Evolutionary conservation across 2,113 vertebrate genomes (phyloP).

Genomic region (Sakesphorus luctuosus): DNA sequence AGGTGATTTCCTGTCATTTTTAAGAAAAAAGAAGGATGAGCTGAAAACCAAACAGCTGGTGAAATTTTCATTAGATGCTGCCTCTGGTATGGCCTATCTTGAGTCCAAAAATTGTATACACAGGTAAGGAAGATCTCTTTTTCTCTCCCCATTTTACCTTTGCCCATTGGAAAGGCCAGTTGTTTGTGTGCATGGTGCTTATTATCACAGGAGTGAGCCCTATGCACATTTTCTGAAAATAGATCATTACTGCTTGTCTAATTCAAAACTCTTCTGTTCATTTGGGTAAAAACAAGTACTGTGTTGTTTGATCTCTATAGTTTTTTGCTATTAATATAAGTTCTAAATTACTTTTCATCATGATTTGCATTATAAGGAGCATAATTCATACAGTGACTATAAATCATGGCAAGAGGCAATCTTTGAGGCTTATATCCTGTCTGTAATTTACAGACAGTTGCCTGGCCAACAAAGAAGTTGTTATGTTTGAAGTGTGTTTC

Average conservation of each 20-base stretch:
- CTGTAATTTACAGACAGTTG: not conserved
- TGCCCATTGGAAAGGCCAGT: not conserved
- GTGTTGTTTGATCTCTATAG: not conserved
- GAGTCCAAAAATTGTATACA: slow-evolving; percentile 98
- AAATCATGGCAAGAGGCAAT: not conserved
- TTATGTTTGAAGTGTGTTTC: not conserved
- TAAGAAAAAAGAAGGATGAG: slow-evolving; percentile 97
- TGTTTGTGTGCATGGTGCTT: not conserved
- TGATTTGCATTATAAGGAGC: not conserved
- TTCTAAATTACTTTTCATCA: not conserved
- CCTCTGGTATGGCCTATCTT: slow-evolving; percentile 93
- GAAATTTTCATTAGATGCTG: slow-evolving; percentile 91
- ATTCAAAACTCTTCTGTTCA: not conserved
- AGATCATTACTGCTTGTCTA: not conserved
- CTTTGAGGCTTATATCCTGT: not conserved
- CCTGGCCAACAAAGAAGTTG: not conserved
- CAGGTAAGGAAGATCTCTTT: slow-evolving; percentile 80
- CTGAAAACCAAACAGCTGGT: slow-evolving; percentile 92
- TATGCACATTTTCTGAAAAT: not conserved
- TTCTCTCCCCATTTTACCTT: not conserved
- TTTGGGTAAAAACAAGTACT: not conserved
- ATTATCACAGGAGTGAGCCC: not conserved
- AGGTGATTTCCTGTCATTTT: slow-evolving; percentile 94
- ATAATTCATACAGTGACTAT: not conserved
- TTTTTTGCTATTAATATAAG: not conserved